Conservation (phyloP, 2,797 vertebrate genomes). For the Mionectes olivaceus region DNA sequence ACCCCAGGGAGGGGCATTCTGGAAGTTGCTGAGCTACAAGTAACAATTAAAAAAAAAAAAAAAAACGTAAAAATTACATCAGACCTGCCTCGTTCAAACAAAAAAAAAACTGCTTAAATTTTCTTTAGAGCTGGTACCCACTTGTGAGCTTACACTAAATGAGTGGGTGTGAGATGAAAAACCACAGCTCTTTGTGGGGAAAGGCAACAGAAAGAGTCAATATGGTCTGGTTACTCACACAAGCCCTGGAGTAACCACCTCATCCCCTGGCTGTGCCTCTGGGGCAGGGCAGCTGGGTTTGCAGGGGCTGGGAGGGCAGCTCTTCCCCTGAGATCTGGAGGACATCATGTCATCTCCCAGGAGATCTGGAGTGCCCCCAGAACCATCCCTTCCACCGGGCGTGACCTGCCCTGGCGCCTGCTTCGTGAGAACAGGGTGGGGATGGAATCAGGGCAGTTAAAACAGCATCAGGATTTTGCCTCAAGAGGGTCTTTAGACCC, state of each 20-base stretch:
- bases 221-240: background rate
- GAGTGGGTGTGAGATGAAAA: background rate
- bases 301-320: background rate
- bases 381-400: background rate
- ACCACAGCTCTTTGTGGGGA: background rate
- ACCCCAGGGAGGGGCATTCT: background rate
- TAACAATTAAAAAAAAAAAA: background rate
- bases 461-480: background rate
- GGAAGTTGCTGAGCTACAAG: background rate
- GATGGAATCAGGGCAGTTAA: background rate
- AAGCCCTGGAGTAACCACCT: background rate
- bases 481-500: background rate
- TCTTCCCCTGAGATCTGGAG: background rate
- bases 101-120: background rate
- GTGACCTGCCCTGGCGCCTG: background rate
- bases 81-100: background rate
- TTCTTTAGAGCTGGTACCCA: background rate
- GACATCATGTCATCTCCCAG: background rate
- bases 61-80: background rate
- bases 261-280: background rate
- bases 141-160: background rate
- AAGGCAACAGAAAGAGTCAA: background rate
- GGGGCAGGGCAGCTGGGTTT: background rate
- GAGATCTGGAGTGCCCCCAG: background rate
- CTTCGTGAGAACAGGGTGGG: background rate